Percentiles rank a stretch among this genome's conserved stretches.
Evolutionary conservation across 2,888 invertebrate species (phyloP).

Genomic region (Sericinus montela): DNA sequence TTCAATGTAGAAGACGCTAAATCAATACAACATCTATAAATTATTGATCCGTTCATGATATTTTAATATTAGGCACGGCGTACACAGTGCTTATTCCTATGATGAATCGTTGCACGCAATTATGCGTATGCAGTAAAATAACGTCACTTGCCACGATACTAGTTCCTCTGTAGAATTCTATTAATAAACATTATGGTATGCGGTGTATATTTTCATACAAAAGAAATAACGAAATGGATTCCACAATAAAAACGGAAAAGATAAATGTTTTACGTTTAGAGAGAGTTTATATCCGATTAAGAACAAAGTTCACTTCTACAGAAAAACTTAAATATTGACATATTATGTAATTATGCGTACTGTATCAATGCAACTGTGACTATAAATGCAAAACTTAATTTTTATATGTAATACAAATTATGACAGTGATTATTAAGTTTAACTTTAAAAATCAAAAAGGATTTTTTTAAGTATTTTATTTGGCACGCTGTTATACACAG

Average conservation of each 20-base stretch:
- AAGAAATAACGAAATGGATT: slow-evolving; percentile 2
- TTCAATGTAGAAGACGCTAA: slow-evolving; percentile 17
- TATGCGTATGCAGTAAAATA: slow-evolving; percentile 12
- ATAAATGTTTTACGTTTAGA: no score
- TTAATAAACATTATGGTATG: slow-evolving; percentile 15
- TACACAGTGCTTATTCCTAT: slow-evolving; percentile 13
- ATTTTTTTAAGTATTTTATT: no score
- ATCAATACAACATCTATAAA: slow-evolving; percentile 17
- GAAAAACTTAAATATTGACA: no score
- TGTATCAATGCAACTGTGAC: no score
- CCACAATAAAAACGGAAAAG: slow-evolving; percentile 1
- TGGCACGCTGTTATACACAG: no score
- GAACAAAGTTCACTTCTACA: no score
- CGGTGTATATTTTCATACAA: slow-evolving; percentile 5
- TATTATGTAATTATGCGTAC: no score
- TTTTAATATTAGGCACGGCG: slow-evolving; percentile 17
- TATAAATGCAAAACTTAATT: no score
- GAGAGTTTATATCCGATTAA: no score
- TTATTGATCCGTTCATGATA: slow-evolving; percentile 16
- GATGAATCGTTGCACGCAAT: slow-evolving; percentile 17
- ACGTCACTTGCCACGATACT: slow-evolving; percentile 7
- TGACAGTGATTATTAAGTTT: no score
- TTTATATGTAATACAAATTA: no score
- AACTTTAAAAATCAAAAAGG: no score
- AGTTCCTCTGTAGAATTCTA: slow-evolving; percentile 9